phyloP scores from a whole-genome alignment of 2,888 invertebrate species.

The Epinotia ramella region DNA sequence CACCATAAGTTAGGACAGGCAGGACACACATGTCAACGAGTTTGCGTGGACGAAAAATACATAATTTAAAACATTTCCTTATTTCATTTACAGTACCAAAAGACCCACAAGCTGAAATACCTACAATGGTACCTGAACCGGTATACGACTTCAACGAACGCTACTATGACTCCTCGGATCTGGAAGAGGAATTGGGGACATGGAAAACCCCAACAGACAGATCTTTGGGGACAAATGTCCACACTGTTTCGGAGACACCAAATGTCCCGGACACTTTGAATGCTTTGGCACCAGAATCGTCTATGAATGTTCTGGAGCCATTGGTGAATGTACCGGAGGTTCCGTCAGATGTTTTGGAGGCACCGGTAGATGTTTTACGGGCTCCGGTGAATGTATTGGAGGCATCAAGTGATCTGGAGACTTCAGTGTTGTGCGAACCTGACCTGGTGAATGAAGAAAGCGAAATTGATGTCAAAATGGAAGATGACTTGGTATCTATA shows the following conservation, averaged over 20 bases:
- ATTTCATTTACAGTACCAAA: constrained; percentile 4
- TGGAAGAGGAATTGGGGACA: constrained; percentile 2
- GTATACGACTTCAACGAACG: not conserved
- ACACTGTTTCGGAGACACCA: not conserved
- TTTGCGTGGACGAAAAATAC: no score
- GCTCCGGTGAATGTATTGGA: not conserved
- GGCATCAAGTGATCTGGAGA: not conserved
- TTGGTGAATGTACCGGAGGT: not conserved
- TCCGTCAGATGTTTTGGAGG: not conserved
- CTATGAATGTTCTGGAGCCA: not conserved
- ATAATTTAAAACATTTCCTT: not conserved
- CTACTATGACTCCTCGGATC: constrained; percentile 1
- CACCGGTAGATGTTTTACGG: not conserved
- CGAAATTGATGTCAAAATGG: constrained; percentile 11
- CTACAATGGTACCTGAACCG: not conserved
- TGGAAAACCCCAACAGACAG: not conserved
- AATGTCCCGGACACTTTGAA: not conserved
- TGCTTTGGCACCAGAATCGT: not conserved
- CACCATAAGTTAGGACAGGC: no score
- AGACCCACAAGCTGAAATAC: not conserved
- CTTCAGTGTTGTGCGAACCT: not conserved
- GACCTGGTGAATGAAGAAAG: not conserved
- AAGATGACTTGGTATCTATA: constrained; percentile 6
- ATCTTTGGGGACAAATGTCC: not conserved
- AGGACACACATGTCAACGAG: no score